Conservation (phyloP, 2,797 vertebrate genomes). For the Ctenosaura bakeri region DNA sequence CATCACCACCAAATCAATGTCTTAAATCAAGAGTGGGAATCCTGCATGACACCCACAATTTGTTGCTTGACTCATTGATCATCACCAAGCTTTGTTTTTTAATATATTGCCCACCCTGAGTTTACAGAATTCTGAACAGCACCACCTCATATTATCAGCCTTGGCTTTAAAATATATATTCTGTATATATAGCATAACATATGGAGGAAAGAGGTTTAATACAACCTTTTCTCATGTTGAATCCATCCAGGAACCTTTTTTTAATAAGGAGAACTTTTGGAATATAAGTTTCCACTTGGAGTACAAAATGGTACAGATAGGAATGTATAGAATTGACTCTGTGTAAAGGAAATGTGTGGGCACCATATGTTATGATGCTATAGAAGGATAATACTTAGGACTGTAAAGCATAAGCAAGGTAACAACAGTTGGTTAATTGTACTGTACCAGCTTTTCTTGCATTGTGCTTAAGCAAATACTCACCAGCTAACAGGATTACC, state of each 20-base stretch:
- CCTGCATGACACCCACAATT: neutral
- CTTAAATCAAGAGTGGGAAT: too few relatives aligned
- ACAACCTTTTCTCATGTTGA: neutral
- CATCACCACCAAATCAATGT: too few relatives aligned
- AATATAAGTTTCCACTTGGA: neutral
- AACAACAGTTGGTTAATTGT: conserved; percentile 43
- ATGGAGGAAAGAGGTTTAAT: neutral
- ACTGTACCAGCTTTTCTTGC: neutral
- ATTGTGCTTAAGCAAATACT: conserved; percentile 40
- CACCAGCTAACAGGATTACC: conserved; percentile 37
- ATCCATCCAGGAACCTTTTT: neutral
- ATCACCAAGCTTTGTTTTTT: neutral
- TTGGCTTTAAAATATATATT: neutral
- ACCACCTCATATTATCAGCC: neutral
- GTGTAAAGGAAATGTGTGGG: neutral
- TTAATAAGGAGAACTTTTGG: neutral
- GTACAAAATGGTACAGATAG: neutral
- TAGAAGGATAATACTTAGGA: neutral
- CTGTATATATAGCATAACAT: neutral
- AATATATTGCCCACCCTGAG: neutral
- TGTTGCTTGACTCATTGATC: neutral
- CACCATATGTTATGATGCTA: neutral
- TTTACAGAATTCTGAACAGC: neutral
- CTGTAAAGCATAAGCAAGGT: conserved; percentile 27
- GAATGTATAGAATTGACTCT: conserved; percentile 12